Evolutionary conservation across 1,140 invertebrate genomes (phyloP), one percentile per base, ranked within the genome.

Genomic region (Leguminivora glycinivorella): DNA sequence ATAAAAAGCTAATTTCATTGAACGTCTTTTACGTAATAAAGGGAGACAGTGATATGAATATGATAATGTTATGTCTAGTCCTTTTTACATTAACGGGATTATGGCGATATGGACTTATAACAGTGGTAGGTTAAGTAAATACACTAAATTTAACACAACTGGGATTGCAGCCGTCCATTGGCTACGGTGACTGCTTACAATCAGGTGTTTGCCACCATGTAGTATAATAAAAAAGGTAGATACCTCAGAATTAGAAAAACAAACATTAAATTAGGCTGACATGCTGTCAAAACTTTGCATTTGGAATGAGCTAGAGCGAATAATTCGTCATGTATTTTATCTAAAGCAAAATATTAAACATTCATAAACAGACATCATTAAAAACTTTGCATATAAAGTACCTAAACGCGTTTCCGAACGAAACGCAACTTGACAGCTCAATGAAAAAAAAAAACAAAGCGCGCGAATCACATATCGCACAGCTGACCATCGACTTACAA

Each of bases 361-460:
- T n/a, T n/a, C 7, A 43, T n/a, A 2, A 43, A 43, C 0, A 14
- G 40, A n/a, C 40, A 1, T 7, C 1, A n/a, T 43, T 6, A 17
- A n/a, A 17, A 43, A 22, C 7, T 22, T 17, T 1, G 19, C 6
- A 22, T n/a, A n/a, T n/a, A n/a, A n/a, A n/a, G n/a, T n/a, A n/a
- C 1, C 14, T 9, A 52, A 52, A 47, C 43, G 43, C 43, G 43
- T 71, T 71, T 71, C 22, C 47, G 52, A 71, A 71, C 70, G 70
- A 12, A 40, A 52, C 47, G 43, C 25, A 24, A 38, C 47, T 56
- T 71, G 70, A 71, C 66, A 26, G 47, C 47, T 52, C 19, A n/a
- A 38, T 3, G 34, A 10, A 52, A 52, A 52, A 71, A 58, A 71
- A 71, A 71, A 43, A 34, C n/a, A 68, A 71, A 67, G 67, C 71